phyloP scores from a whole-genome alignment of 2,113 vertebrate species.

The Myiagra hebetior region DNA sequence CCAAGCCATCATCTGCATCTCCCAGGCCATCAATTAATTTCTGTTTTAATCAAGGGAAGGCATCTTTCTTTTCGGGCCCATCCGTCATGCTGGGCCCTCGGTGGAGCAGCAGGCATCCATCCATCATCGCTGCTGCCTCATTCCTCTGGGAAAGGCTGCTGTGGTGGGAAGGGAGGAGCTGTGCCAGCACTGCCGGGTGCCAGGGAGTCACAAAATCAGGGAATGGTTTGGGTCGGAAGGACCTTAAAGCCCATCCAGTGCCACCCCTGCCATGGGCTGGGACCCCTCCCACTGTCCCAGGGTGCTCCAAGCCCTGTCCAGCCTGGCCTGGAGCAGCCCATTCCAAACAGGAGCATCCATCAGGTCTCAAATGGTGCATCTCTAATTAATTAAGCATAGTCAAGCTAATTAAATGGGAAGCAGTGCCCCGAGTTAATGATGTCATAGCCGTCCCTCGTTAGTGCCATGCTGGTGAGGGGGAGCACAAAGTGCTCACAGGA shows the following conservation, averaged over 20 bases:
- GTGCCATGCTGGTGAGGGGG: not conserved
- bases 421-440: not conserved
- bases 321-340: not conserved
- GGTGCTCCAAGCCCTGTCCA: not conserved
- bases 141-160: not conserved
- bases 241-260: not conserved
- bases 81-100: not conserved
- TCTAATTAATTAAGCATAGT: not conserved
- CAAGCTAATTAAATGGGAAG: not conserved
- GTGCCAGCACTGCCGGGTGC: not conserved
- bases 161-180: not conserved
- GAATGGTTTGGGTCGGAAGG: not conserved
- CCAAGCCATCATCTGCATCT: not conserved
- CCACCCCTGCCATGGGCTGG: not conserved
- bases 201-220: not conserved
- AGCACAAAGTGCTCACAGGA: rapidly evolving
- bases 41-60: not conserved
- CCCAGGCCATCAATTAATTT: conserved; percentile 29
- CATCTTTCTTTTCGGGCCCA: not conserved
- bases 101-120: not conserved
- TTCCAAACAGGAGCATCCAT: not conserved
- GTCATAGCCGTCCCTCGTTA: not conserved
- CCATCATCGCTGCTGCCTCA: not conserved
- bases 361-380: not conserved
- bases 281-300: not conserved